Evolutionary conservation across 2,113 vertebrate genomes (phyloP).

Genomic region (Paramisgurnus dabryanus): DNA sequence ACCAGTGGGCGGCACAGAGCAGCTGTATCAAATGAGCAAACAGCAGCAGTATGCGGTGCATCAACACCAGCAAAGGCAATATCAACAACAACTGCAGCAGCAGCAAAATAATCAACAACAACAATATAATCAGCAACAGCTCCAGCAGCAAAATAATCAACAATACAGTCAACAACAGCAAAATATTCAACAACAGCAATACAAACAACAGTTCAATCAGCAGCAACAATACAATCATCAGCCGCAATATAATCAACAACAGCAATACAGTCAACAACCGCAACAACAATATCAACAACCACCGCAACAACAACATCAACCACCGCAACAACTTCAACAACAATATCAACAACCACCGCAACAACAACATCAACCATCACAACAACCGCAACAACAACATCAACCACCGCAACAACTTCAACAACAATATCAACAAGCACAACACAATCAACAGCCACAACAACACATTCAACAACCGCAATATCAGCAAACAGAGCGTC

Average conservation of each 20-base stretch:
- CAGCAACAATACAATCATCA: slow-evolving; percentile 38
- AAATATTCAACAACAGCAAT: background rate
- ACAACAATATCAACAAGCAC: slow-evolving; percentile 20
- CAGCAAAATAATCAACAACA: slow-evolving; percentile 19
- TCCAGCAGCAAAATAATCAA: slow-evolving; percentile 11
- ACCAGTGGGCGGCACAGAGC: slow-evolving; percentile 60
- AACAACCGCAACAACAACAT: slow-evolving; percentile 8
- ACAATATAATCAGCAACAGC: slow-evolving; percentile 50
- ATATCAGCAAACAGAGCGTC: slow-evolving; percentile 14
- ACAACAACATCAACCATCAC: background rate
- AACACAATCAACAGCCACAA: slow-evolving; percentile 18
- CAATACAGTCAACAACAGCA: slow-evolving; percentile 51
- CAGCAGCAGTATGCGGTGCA: slow-evolving; percentile 55
- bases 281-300: slow-evolving; percentile 30
- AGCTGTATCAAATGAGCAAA: slow-evolving; percentile 54
- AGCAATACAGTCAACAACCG: slow-evolving; percentile 37
- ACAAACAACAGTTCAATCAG: background rate
- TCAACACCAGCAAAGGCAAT: slow-evolving; percentile 55
- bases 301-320: slow-evolving; percentile 17
- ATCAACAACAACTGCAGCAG: slow-evolving; percentile 42
- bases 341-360: background rate
- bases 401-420: slow-evolving; percentile 13
- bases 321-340: background rate
- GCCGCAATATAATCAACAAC: slow-evolving; percentile 20
- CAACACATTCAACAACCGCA: slow-evolving; percentile 25